A percentile compares a stretch with the other conserved stretches of the same genome.
These are phyloP conservation scores for Urosaurus nigricauda DNA, from an alignment of 2,797 vertebrate species.

Conservation along the genomic window DNA sequence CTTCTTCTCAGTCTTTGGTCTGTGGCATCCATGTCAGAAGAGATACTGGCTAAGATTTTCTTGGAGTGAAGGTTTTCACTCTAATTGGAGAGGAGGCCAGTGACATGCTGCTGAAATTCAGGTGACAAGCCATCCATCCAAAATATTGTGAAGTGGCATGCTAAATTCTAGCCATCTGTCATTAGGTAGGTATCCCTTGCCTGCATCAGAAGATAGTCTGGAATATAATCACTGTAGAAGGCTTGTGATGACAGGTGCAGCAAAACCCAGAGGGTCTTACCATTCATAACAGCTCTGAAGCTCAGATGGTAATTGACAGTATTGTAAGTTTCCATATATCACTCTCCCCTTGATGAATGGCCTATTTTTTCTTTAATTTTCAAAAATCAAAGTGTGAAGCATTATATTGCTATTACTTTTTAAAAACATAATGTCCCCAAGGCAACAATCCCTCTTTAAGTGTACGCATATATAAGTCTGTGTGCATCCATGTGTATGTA, in stretches of 20 bases:
- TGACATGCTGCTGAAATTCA: constrained; percentile 61
- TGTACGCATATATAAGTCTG: neutral
- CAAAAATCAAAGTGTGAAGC: constrained; percentile 43
- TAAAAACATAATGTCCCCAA: neutral
- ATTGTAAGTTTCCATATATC: constrained; percentile 66
- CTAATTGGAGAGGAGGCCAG: constrained; percentile 21
- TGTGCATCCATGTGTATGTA: neutral
- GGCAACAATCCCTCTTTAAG: neutral
- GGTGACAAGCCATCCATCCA: constrained; percentile 67
- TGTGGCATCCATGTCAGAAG: neutral
- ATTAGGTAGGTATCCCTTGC: constrained; percentile 69
- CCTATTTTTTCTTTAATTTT: constrained; percentile 34
- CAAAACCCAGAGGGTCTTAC: constrained; percentile 64
- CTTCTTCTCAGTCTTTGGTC: neutral
- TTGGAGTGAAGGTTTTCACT: constrained; percentile 11
- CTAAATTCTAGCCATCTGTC: constrained; percentile 79
- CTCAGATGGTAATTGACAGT: constrained; percentile 70
- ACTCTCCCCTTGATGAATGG: constrained; percentile 42
- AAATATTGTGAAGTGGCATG: constrained; percentile 64
- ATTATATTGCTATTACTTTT: constrained; percentile 27
- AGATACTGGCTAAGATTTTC: neutral
- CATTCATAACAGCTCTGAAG: constrained; percentile 71
- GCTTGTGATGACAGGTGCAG: constrained; percentile 73
- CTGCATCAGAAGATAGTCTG: constrained; percentile 66
- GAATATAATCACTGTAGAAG: constrained; percentile 70